Conservation (phyloP, 1,140 invertebrate species). For the Papilio glaucus region DNA sequence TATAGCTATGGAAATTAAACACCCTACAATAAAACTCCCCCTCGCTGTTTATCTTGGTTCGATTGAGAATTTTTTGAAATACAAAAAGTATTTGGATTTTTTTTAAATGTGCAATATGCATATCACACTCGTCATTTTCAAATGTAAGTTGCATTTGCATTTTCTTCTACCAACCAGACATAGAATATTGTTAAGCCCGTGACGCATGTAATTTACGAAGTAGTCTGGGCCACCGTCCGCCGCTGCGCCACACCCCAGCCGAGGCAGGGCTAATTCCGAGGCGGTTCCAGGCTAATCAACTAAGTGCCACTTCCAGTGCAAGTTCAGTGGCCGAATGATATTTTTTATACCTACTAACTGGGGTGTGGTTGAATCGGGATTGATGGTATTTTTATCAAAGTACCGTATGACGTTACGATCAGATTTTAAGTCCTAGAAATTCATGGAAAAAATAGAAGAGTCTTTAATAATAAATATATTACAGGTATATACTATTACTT, state of each 20-base stretch:
- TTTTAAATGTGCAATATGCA: background rate
- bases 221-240: slow-evolving; percentile 38
- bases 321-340: background rate
- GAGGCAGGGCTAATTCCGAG: no score
- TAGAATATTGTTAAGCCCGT: background rate
- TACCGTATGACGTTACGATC: background rate
- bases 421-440: no score
- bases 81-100: background rate
- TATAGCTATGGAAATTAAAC: no score
- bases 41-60: no score
- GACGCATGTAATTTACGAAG: slow-evolving; percentile 28
- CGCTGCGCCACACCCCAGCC: slow-evolving; percentile 9
- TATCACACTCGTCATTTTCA: background rate
- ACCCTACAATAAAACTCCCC: no score
- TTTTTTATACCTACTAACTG: background rate
- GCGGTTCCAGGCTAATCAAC: slow-evolving; percentile 49
- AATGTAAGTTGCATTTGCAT: background rate
- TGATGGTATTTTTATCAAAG: slow-evolving; percentile 1
- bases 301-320: slow-evolving; percentile 49
- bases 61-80: no score
- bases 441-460: no score
- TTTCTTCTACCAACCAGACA: background rate
- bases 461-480: no score
- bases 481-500: no score
- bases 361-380: background rate